Conservation (phyloP, 2,888 invertebrate genomes). For the Aphrophora alni region DNA sequence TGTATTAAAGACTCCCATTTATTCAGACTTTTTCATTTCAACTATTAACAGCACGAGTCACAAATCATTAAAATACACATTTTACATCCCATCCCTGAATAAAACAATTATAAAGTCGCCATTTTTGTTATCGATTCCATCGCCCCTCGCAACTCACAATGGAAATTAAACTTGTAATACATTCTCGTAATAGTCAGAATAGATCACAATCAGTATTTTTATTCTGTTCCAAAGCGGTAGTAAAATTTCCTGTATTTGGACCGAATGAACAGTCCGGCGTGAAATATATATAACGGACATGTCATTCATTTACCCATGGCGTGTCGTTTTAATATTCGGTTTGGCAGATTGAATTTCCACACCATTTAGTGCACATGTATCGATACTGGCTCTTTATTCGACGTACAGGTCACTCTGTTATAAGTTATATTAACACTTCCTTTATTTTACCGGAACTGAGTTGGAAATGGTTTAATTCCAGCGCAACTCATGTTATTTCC, state of each 20-base stretch:
- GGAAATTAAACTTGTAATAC: slow-evolving; percentile 1
- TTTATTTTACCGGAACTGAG: neutral
- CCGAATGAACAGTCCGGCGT: too few relatives aligned
- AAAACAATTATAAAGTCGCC: neutral
- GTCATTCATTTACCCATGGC: neutral
- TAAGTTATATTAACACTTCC: neutral
- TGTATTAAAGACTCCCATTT: too few relatives aligned
- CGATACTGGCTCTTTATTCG: neutral
- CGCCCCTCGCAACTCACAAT: neutral
- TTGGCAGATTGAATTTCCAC: neutral
- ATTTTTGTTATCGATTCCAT: neutral
- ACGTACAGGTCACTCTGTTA: neutral
- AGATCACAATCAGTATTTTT: neutral
- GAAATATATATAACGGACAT: neutral
- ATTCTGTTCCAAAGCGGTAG: neutral
- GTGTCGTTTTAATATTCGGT: neutral
- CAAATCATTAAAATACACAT: too few relatives aligned
- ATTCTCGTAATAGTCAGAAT: neutral
- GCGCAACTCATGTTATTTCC: neutral
- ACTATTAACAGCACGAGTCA: too few relatives aligned
- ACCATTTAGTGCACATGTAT: neutral
- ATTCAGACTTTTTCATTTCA: too few relatives aligned
- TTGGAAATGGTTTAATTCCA: slow-evolving; percentile 6
- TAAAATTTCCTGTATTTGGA: neutral
- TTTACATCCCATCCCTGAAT: neutral